These are phyloP conservation scores for Crocidura indochinensis DNA, from an alignment of 2,797 vertebrate genomes.

Conservation along the genomic window DNA sequence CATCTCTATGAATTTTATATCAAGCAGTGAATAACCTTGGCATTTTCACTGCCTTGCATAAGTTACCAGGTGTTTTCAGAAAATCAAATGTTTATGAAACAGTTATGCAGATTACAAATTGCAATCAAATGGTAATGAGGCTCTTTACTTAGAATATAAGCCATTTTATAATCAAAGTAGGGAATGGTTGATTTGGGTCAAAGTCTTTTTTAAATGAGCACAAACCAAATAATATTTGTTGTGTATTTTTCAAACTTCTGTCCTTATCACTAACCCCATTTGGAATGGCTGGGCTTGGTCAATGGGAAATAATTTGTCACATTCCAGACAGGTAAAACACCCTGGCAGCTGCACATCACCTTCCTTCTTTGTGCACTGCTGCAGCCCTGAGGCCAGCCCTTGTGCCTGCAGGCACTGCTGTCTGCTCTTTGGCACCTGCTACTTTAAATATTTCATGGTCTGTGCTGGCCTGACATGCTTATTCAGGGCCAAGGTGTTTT, in stretches of 20 bases:
- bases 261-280: background rate
- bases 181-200: background rate
- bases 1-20: background rate
- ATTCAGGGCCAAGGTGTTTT: constrained; percentile 24
- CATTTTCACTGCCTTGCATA: background rate
- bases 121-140: background rate
- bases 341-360: background rate
- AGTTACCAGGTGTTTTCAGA: constrained; percentile 11
- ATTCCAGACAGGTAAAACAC: constrained; percentile 17
- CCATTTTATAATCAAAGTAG: background rate
- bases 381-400: background rate
- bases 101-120: constrained; percentile 6
- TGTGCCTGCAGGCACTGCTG: constrained; percentile 13
- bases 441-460: constrained; percentile 75
- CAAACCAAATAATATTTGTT: constrained; percentile 21
- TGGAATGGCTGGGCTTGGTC: background rate
- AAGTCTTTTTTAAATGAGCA: constrained; percentile 21
- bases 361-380: background rate
- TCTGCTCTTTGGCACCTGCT: constrained; percentile 56
- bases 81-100: constrained; percentile 27
- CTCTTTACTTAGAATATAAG: constrained; percentile 9
- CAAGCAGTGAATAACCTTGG: background rate
- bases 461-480: background rate
- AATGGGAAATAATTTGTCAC: constrained; percentile 35
- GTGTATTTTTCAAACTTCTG: constrained; percentile 54